Evolutionary conservation across 2,113 vertebrate species (phyloP).

Genomic region (Lepus europaeus): DNA sequence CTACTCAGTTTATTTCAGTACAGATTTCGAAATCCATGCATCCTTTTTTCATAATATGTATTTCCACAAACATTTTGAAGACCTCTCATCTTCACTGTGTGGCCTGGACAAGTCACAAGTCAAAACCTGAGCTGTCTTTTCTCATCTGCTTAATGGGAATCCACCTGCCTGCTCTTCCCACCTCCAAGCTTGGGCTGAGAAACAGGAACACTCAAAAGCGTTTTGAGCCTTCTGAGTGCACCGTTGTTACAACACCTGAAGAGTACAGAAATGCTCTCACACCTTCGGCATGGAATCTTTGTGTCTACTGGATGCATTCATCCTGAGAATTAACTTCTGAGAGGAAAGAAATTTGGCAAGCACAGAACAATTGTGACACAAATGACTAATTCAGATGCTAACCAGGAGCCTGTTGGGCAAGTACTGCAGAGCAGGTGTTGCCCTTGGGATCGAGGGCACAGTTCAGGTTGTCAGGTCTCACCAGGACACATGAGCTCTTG

Average conservation of each 20-base stretch:
- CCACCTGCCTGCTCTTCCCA: background rate
- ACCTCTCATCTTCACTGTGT: background rate
- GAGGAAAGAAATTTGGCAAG: slow-evolving; percentile 21
- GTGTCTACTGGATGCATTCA: background rate
- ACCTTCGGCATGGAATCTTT: background rate
- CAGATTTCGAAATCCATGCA: no score
- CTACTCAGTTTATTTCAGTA: no score
- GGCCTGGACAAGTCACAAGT: background rate
- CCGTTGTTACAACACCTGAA: background rate
- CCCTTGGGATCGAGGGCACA: background rate
- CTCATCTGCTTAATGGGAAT: background rate
- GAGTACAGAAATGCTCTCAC: background rate
- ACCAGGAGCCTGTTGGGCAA: background rate
- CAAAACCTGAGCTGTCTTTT: background rate
- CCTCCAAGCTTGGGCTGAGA: background rate
- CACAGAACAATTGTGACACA: background rate
- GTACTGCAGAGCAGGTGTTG: background rate
- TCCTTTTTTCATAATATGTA: no score
- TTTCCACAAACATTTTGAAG: no score
- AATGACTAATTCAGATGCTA: background rate
- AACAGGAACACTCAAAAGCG: background rate
- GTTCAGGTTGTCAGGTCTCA: background rate
- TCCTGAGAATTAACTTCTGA: background rate
- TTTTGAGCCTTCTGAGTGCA: background rate
- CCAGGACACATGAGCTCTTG: background rate